A percentile compares a stretch with the other conserved stretches of the same genome.
phyloP scores from a whole-genome alignment of 37 sponge, comb jelly and placozoan genomes.

The Cladorhizidae sp. region DNA sequence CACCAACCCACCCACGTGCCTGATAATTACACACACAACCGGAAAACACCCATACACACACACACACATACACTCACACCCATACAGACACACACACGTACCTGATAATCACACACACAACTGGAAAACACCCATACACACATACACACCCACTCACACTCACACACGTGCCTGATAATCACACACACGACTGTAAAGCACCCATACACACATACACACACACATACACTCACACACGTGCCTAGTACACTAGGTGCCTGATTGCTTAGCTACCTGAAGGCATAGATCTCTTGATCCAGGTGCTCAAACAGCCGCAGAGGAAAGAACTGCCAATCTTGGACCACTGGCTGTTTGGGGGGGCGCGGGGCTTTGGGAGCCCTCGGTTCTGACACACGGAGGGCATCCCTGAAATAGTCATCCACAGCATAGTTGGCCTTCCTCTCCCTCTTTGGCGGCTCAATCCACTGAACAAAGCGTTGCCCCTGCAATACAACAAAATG shows the following conservation, averaged over 20 bases:
- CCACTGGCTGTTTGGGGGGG: slow-evolving; percentile 96
- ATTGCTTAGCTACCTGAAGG: slow-evolving; percentile 61
- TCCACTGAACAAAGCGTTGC: slow-evolving; percentile 81
- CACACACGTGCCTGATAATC: too few relatives aligned
- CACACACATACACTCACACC: too few relatives aligned
- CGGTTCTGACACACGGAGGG: slow-evolving; percentile 92
- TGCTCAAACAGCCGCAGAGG: slow-evolving; percentile 94
- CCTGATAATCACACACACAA: too few relatives aligned
- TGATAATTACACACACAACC: too few relatives aligned
- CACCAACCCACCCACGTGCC: too few relatives aligned
- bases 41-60: too few relatives aligned
- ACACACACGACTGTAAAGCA: too few relatives aligned
- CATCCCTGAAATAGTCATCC: slow-evolving; percentile 96
- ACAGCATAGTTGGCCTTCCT: slow-evolving; percentile 97
- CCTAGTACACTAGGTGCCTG: not conserved
- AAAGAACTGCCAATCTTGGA: slow-evolving; percentile 99
- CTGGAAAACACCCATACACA: too few relatives aligned
- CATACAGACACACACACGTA: too few relatives aligned
- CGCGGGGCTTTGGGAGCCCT: slow-evolving; percentile 97
- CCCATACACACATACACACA: too few relatives aligned
- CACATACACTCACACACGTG: too few relatives aligned
- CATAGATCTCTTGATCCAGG: slow-evolving; percentile 95
- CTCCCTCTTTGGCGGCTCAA: slow-evolving; percentile 97
- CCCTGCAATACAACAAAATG: slow-evolving; percentile 22
- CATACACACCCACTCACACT: too few relatives aligned